These are phyloP conservation scores for Allophyes oxyacanthae DNA, from an alignment of 2,888 invertebrate genomes.

Conservation along the genomic window DNA sequence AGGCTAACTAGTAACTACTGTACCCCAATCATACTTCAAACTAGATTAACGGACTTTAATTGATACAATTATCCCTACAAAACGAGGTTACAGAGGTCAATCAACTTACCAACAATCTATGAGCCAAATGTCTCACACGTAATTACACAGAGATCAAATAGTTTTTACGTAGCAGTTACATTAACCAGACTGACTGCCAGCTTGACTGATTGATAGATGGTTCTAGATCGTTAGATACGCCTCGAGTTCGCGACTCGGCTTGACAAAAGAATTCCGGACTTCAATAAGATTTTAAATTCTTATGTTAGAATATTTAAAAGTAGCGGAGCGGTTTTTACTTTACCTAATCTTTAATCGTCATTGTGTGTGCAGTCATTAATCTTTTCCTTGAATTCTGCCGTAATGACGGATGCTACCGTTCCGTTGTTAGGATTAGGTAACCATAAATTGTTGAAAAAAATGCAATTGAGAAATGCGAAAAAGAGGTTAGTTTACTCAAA, in stretches of 20 bases:
- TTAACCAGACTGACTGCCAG: conserved; percentile 7
- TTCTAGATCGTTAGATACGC: conserved; percentile 14
- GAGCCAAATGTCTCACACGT: conserved; percentile 2
- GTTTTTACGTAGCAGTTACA: conserved; percentile 7
- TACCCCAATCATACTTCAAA: not conserved
- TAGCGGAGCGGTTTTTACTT: not conserved
- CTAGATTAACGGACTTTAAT: no score
- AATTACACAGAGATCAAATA: conserved; percentile 20
- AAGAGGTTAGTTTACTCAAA: no score
- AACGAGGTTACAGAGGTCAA: conserved; percentile 1
- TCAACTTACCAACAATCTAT: not conserved
- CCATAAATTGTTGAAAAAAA: not conserved
- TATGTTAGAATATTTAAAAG: not conserved
- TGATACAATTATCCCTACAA: not conserved
- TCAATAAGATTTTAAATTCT: no score
- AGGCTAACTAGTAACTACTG: no score
- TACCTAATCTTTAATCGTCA: not conserved
- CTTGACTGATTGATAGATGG: conserved; percentile 29
- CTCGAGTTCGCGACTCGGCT: not conserved
- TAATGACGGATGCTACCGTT: not conserved
- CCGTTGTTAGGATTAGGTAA: not conserved
- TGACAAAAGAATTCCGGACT: conserved; percentile 2
- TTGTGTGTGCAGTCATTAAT: not conserved
- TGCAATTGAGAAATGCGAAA: no score
- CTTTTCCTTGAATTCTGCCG: not conserved